Evolutionary conservation across 2,113 vertebrate species (phyloP), one percentile per base, ranked within the genome.

Genomic region (Corvus moneduloides): DNA sequence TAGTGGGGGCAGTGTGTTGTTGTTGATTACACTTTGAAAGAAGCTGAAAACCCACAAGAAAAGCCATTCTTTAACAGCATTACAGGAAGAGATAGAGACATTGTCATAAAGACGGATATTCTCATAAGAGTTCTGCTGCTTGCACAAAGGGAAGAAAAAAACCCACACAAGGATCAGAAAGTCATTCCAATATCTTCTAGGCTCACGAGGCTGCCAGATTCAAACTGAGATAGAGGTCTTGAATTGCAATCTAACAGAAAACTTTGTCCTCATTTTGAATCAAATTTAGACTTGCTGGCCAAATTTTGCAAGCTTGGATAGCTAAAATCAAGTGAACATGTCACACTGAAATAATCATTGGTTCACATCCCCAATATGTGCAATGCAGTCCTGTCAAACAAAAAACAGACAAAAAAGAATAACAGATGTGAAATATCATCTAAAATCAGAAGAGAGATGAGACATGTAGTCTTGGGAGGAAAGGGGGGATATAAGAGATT

Each of bases 101-200:
- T 78, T 94, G 87, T 93, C 87, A 94, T 79, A 75, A 95, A 94
- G 58, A 93, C 52, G 21, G 49, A 78, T 82, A 89, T 68, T 66
- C 62, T 85, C 87, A 13, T 52, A 87, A 64, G 90, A 75, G 24
- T 77, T 24, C 28, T 93, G 63, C 52, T 67, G 14, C 66, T 55
- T 55, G 30, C 32, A 37, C 35, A 37, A 84, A 75, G 30, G 18
- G 33, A 46, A 74, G 17, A 5, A 59, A 82, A 80, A 87, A 59
- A 1, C 2, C 1, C 30, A 32, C 27, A 49, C 27, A 68, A 23
- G 64, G 64, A 84, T 75, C 62, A 85, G 62, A 82, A 87, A 73
- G 41, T 76, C 75, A 84, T 76, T 94, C 88, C 32, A 85, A 9
- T 88, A 66, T 80, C 67, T 90, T 26, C 68, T 33, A 72, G 48